Conservation (phyloP, 2,113 vertebrate genomes). For the Passer montanus region DNA sequence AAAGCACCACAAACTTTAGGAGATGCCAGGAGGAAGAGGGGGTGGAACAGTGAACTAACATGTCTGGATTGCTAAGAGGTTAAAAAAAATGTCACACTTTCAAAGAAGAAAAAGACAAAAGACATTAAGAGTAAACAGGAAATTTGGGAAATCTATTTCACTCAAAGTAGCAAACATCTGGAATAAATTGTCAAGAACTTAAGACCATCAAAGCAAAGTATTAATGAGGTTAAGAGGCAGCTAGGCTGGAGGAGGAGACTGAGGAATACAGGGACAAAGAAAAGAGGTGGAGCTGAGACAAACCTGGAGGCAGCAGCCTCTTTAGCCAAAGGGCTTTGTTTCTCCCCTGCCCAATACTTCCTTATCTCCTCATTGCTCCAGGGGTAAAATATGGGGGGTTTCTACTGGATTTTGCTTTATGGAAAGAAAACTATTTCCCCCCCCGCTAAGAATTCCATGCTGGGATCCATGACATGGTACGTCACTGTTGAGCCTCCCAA, state of each 20-base stretch:
- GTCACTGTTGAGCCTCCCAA: background rate
- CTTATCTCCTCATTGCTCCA: background rate
- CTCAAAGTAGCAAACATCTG: slow-evolving; percentile 66
- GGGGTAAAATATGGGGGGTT: background rate
- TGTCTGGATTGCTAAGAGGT: slow-evolving; percentile 1
- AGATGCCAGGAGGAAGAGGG: background rate
- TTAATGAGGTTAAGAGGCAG: slow-evolving; percentile 64
- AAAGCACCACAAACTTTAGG: background rate
- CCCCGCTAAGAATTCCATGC: background rate
- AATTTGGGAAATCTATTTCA: slow-evolving; percentile 58
- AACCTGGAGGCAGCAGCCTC: background rate
- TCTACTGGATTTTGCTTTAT: background rate
- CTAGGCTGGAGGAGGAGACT: slow-evolving; percentile 35
- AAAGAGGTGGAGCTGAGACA: slow-evolving; percentile 8
- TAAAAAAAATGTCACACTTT: slow-evolving; percentile 50
- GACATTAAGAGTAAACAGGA: slow-evolving; percentile 63
- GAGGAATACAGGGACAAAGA: slow-evolving; percentile 20
- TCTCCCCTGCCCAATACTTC: background rate
- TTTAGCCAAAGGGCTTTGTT: background rate
- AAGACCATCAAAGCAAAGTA: slow-evolving; percentile 61
- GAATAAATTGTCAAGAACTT: slow-evolving; percentile 59
- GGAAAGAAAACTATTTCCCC: background rate
- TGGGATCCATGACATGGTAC: background rate
- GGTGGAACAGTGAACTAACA: background rate
- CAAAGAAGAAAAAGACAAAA: slow-evolving; percentile 60